phyloP scores from a whole-genome alignment of 64 coral and sea anemone species.

The Astreopora myriophthalma region DNA sequence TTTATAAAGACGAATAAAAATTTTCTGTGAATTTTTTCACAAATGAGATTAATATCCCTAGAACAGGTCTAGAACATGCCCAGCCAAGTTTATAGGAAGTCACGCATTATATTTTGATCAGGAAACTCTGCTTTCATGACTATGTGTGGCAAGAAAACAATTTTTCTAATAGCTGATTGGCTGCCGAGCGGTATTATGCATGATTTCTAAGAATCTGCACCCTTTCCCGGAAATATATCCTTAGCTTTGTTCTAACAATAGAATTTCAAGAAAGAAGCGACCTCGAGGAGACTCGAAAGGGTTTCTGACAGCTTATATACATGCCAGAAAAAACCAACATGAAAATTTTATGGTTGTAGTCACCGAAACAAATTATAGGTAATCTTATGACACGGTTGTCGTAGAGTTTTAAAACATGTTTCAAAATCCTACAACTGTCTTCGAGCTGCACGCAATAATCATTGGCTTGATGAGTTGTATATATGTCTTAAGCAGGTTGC shows the following conservation, averaged over 20 bases:
- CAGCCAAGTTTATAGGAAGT: neutral
- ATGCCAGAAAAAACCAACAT: too few species aligned
- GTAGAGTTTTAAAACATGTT: too few species aligned
- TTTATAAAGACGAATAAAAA: neutral
- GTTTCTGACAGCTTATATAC: too few species aligned
- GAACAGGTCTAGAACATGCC: neutral
- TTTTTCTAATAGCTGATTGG: neutral
- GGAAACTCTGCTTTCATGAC: constrained; percentile 4
- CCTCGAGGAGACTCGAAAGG: too few species aligned
- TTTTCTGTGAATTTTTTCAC: neutral
- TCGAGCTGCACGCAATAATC: too few species aligned
- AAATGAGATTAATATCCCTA: neutral
- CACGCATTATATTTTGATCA: neutral
- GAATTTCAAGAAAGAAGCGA: constrained; percentile 15
- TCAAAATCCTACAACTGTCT: too few species aligned
- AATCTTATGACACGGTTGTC: too few species aligned
- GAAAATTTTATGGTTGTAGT: too few species aligned
- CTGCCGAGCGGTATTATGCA: neutral
- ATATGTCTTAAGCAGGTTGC: too few species aligned
- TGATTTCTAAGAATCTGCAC: neutral
- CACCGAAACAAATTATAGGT: too few species aligned
- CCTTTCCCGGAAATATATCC: neutral
- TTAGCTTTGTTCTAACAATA: neutral
- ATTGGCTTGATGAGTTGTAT: too few species aligned
- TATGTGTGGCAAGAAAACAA: neutral